phyloP scores from a whole-genome alignment of 2,888 invertebrate genomes.

The Pollenia amentaria region DNA sequence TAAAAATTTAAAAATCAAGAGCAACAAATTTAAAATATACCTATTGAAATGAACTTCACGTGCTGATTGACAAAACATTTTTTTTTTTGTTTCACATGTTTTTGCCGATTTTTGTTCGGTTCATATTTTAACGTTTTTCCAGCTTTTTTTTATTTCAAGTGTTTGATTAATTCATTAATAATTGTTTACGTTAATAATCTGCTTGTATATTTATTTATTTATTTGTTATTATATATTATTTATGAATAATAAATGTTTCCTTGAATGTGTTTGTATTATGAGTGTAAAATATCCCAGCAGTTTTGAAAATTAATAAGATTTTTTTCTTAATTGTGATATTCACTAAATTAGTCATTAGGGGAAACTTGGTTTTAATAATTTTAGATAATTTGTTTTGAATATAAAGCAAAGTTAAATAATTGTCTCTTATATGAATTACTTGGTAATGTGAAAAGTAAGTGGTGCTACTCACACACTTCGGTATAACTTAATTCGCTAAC shows the following conservation, averaged over 20 bases:
- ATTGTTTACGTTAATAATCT: constrained; percentile 24
- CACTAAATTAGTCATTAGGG: no score
- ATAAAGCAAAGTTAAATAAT: no score
- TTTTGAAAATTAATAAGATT: no score
- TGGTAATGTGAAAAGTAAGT: no score
- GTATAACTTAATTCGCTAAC: no score
- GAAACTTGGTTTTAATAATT: no score
- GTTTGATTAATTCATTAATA: constrained; percentile 18
- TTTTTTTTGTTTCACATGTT: neutral
- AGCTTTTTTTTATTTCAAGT: neutral
- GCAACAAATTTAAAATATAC: neutral
- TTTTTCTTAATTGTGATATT: no score
- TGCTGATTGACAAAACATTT: constrained; percentile 30
- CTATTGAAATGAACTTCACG: constrained; percentile 32
- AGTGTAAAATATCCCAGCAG: neutral
- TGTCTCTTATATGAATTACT: no score
- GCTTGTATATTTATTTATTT: neutral
- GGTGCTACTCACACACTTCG: no score
- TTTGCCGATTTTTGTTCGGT: constrained; percentile 3
- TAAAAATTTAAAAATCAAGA: neutral
- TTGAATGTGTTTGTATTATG: constrained; percentile 8
- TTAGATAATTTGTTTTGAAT: no score
- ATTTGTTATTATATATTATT: constrained; percentile 1
- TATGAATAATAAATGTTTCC: constrained; percentile 7
- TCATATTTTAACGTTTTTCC: neutral